Evolutionary conservation across 2,797 vertebrate genomes (phyloP), one percentile per base, ranked within the genome.

Genomic region (Manis pentadactyla): DNA sequence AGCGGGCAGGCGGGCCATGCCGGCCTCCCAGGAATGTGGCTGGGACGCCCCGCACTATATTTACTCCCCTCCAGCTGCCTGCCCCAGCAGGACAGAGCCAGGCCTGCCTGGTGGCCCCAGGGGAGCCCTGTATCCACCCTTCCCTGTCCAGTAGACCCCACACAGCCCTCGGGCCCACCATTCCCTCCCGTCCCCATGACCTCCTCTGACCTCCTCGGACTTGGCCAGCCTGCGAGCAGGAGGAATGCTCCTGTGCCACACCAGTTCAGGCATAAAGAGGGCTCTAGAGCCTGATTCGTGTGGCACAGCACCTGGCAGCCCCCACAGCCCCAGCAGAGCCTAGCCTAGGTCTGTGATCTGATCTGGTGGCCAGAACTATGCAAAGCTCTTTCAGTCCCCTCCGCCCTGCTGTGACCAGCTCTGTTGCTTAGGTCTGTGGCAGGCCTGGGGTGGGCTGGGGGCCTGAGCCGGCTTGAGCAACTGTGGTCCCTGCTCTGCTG

Each of bases 351-450:
- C 49, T 46, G 97, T 98, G 98, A 98, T 98, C 98, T 98, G 98
- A 98, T 98, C 98, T 97, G 98, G 97, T 98, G 98, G 98, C 95
- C 97, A 96, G 98, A 98, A 98, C 98, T 98, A 98, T 98, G 98
- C 97, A 94, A 98, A 98, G 97, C 97, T 98, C 97, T 97, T 96
- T 98, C 97, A 63, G 34, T 78, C 46, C 87, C 81, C 74, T 92
- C 63, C 2, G 55, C 59, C 53, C 78, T 61, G 46, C 51, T 63
- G 29, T 31, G 49, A 49, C 90, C 63, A 49, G 46, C 46, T 46
- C 46, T 46, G 46, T 46, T 31, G 71, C 71, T 74, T 27, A 49
- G 71, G 1, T 2, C 8, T 31, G 42, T 74, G 87, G 78, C 15
- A 31, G 27, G 34, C 34, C 8, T 39, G 2, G 51, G 14, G 13